phyloP scores from a whole-genome alignment of 1,140 invertebrate species.

The Monomorium pharaonis region DNA sequence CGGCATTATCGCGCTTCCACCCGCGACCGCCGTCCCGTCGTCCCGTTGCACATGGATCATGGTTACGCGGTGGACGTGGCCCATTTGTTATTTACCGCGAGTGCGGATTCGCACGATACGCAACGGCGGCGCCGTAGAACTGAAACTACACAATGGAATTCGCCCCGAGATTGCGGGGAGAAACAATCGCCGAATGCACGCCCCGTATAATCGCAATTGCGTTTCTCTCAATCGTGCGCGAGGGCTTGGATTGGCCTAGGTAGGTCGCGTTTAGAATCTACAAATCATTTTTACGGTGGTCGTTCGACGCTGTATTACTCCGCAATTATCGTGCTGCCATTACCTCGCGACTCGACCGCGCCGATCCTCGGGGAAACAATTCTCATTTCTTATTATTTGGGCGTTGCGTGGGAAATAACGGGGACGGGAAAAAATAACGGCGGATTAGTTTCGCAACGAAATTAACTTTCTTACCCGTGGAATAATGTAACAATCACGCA shows the following conservation, averaged over 20 bases:
- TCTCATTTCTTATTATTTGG: background rate
- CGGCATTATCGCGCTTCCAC: slow-evolving; percentile 63
- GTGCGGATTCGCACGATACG: slow-evolving; percentile 69
- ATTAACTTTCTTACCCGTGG: slow-evolving; percentile 13
- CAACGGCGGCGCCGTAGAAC: slow-evolving; percentile 47
- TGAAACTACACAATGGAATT: slow-evolving; percentile 64
- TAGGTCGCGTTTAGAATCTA: slow-evolving; percentile 52
- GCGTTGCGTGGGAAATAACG: slow-evolving; percentile 16
- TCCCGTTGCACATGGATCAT: slow-evolving; percentile 67
- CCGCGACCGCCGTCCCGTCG: background rate
- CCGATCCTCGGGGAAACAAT: background rate
- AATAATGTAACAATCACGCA: background rate
- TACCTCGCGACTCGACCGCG: background rate
- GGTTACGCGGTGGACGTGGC: slow-evolving; percentile 68
- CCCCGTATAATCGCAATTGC: slow-evolving; percentile 62
- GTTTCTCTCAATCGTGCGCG: slow-evolving; percentile 37
- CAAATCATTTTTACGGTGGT: slow-evolving; percentile 65
- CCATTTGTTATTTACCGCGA: slow-evolving; percentile 72
- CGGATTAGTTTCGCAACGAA: slow-evolving; percentile 1
- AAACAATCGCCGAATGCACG: slow-evolving; percentile 61
- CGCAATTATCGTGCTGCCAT: slow-evolving; percentile 30
- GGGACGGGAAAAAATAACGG: background rate
- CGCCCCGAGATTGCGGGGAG: slow-evolving; percentile 48
- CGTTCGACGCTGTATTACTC: slow-evolving; percentile 17
- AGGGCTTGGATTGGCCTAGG: slow-evolving; percentile 12